Percentiles rank a stretch among this genome's conserved stretches.
Evolutionary conservation across 2,113 vertebrate genomes (phyloP).

Genomic region (Microcebus griseorufus): DNA sequence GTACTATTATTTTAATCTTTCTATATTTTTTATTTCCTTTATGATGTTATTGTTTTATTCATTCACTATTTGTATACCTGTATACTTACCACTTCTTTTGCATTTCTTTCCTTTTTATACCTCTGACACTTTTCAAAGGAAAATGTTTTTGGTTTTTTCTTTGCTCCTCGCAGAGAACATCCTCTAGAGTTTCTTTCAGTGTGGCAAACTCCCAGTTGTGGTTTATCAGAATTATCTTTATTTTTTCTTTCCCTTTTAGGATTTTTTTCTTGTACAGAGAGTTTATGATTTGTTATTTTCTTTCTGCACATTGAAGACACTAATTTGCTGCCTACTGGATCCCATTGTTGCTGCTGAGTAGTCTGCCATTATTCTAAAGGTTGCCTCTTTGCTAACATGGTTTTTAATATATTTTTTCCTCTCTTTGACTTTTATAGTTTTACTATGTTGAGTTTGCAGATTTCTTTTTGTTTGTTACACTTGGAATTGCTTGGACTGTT

Average conservation of each 20-base stretch:
- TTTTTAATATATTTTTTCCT: neutral
- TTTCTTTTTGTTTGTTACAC: neutral
- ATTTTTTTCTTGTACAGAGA: neutral
- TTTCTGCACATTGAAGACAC: neutral
- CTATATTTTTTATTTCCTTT: neutral
- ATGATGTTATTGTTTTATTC: neutral
- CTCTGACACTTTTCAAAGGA: neutral
- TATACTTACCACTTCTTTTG: neutral
- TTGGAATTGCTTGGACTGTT: neutral
- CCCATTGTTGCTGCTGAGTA: neutral
- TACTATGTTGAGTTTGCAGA: neutral
- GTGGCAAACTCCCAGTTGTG: neutral
- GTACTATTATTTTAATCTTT: neutral
- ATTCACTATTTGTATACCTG: neutral
- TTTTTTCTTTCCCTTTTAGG: neutral
- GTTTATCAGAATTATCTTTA: neutral
- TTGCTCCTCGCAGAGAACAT: neutral
- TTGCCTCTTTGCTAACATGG: neutral
- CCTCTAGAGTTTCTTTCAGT: neutral
- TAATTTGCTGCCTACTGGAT: neutral
- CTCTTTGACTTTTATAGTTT: neutral
- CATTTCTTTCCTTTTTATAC: neutral
- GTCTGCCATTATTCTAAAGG: neutral
- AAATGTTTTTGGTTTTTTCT: neutral
- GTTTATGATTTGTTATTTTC: neutral